A percentile compares a stretch with the other conserved stretches of the same genome.
These are phyloP conservation scores for Camelus dromedarius DNA, from an alignment of 2,113 vertebrate species.

Conservation along the genomic window DNA sequence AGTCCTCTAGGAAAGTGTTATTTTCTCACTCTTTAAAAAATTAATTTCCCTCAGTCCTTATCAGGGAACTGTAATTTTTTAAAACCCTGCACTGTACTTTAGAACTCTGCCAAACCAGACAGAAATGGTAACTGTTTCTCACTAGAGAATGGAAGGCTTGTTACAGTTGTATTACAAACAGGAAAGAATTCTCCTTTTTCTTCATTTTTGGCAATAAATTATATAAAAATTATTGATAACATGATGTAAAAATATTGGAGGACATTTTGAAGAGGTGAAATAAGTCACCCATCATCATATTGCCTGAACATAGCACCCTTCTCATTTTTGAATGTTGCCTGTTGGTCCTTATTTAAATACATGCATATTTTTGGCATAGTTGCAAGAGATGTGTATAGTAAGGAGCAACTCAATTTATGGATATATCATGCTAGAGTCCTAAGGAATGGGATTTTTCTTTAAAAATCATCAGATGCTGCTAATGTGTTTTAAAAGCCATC, in stretches of 20 bases:
- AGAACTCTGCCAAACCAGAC: not conserved
- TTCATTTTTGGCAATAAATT: slow-evolving; percentile 23
- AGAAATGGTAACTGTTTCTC: slow-evolving; percentile 12
- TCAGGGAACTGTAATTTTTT: slow-evolving; percentile 34
- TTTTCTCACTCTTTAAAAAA: slow-evolving; percentile 67
- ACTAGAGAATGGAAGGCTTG: slow-evolving; percentile 37
- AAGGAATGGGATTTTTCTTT: slow-evolving; percentile 54
- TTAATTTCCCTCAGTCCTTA: slow-evolving; percentile 69
- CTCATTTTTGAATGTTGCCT: slow-evolving; percentile 38
- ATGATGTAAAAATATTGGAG: slow-evolving; percentile 30
- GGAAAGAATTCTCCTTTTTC: not conserved
- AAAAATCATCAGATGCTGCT: not conserved
- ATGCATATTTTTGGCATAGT: slow-evolving; percentile 9
- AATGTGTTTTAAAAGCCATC: not conserved
- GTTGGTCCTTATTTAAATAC: slow-evolving; percentile 31
- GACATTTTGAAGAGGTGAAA: not conserved
- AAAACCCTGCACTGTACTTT: slow-evolving; percentile 47
- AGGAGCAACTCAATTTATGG: slow-evolving; percentile 30
- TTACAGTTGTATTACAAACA: not conserved
- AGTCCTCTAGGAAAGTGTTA: slow-evolving; percentile 24
- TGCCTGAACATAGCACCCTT: not conserved
- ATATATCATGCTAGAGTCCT: slow-evolving; percentile 21
- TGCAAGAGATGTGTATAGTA: slow-evolving; percentile 8
- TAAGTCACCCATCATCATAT: not conserved
- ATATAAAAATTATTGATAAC: not conserved